A percentile compares a stretch with the other conserved stretches of the same genome.
phyloP scores from a whole-genome alignment of 2,888 invertebrate species.

The Tethea ocularis region DNA sequence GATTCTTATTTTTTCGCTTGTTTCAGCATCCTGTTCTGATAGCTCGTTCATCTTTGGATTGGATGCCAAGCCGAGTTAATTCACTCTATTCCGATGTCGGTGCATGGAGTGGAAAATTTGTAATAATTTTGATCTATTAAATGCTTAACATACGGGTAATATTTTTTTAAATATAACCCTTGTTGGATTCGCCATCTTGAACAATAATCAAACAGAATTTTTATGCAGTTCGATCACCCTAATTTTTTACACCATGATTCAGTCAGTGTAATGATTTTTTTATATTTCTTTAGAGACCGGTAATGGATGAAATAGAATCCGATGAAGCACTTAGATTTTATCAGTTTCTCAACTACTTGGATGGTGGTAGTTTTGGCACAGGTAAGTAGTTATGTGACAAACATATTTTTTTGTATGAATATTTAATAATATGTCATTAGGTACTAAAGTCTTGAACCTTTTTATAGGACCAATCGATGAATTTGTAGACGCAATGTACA shows the following conservation, averaged over 20 bases:
- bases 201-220: too few species aligned
- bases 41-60: constrained; percentile 73
- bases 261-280: not conserved
- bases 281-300: constrained; percentile 62
- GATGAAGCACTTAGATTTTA: constrained; percentile 77
- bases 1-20: constrained; percentile 7
- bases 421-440: not conserved
- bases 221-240: too few species aligned
- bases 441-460: not conserved
- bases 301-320: constrained; percentile 80
- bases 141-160: not conserved
- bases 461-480: constrained; percentile 72
- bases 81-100: constrained; percentile 78
- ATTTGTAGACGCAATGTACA: constrained; percentile 74
- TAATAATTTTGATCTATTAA: constrained; percentile 38
- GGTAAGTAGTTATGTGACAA: too few species aligned
- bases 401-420: too few species aligned
- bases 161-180: too few species aligned
- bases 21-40: constrained; percentile 74
- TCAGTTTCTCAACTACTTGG: constrained; percentile 77
- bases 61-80: constrained; percentile 79
- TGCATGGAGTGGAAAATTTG: constrained; percentile 80
- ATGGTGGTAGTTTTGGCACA: constrained; percentile 78
- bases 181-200: too few species aligned
- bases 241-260: too few species aligned